These are phyloP conservation scores for Decapterus maruadsi DNA, from an alignment of 2,797 vertebrate species.

Conservation along the genomic window DNA sequence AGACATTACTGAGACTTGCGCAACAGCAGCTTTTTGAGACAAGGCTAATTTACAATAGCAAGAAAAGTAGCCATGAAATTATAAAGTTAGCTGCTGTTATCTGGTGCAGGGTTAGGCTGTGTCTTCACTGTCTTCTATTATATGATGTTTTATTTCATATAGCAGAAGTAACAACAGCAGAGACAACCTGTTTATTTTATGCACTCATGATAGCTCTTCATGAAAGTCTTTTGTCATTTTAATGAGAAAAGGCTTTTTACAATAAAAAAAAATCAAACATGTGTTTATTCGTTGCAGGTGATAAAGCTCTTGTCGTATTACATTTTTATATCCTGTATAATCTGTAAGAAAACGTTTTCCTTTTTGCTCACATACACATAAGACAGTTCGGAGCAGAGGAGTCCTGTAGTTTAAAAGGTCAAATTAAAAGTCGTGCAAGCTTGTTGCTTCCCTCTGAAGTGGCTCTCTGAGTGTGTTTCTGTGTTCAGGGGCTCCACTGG, in stretches of 20 bases:
- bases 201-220: background rate
- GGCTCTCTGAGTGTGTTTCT: conserved; percentile 71
- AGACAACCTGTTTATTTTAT: background rate
- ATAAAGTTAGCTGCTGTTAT: background rate
- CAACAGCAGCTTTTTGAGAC: background rate
- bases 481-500: conserved; percentile 63
- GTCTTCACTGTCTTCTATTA: background rate
- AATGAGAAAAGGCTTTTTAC: background rate
- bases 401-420: conserved; percentile 41
- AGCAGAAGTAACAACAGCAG: background rate
- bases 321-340: background rate
- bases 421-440: conserved; percentile 25
- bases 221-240: background rate
- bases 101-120: background rate
- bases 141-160: conserved; percentile 14
- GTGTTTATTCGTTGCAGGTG: background rate
- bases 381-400: background rate
- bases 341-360: background rate
- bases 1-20: background rate
- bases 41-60: background rate
- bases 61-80: background rate
- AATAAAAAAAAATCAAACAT: background rate
- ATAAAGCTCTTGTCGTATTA: background rate
- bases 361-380: background rate
- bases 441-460: conserved; percentile 52